Evolutionary conservation across 2,888 invertebrate genomes (phyloP), one percentile per base, ranked within the genome.

Genomic region (Spicauda simplicius): DNA sequence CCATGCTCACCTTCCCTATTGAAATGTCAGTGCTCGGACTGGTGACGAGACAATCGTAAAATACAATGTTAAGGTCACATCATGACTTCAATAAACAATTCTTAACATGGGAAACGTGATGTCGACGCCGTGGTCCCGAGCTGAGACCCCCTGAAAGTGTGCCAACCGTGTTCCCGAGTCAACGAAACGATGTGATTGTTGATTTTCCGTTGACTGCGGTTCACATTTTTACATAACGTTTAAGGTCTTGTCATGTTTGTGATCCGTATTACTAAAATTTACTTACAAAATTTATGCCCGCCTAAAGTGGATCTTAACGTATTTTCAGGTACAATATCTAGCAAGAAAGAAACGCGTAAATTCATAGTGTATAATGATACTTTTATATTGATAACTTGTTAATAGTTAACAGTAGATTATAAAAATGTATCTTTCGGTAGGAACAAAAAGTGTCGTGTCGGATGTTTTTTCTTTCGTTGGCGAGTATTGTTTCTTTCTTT

Each of bases 71-170:
- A 90, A 91, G 92, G 91, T 91, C 91, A 89, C 86, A 91, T 88
- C 91, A 91, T 91, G 91, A 88, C 92, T 91, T 91, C 91, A 88
- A 92, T 92, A 92, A 92, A 91, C 90, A 86, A 91, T 88, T 84
- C 86, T 77, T 80, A 90, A 91, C 91, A 91, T 84, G 80, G 85
- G 81, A 90, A 91, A 90, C 91, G 91, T 93, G 91, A 91, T 86
- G 85, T 88, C 79, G 83, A 78, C 85, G 85, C 83, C 83, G 85
- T 80, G 83, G 86, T 83, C 73, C 67, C 73, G 70, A 83, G 84
- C 83, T 81, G 77, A 85, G 85, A 86, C 83, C 86, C 79, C 84
- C 86, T 81, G 84, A 88, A 91, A 90, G 87, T 92, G 85, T 91
- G 91, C 82, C 91, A 88, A 80, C 79, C 83, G 82, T 87, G 88